These are phyloP conservation scores for Lichenostomus cassidix DNA, from an alignment of 2,113 vertebrate genomes.

Conservation along the genomic window DNA sequence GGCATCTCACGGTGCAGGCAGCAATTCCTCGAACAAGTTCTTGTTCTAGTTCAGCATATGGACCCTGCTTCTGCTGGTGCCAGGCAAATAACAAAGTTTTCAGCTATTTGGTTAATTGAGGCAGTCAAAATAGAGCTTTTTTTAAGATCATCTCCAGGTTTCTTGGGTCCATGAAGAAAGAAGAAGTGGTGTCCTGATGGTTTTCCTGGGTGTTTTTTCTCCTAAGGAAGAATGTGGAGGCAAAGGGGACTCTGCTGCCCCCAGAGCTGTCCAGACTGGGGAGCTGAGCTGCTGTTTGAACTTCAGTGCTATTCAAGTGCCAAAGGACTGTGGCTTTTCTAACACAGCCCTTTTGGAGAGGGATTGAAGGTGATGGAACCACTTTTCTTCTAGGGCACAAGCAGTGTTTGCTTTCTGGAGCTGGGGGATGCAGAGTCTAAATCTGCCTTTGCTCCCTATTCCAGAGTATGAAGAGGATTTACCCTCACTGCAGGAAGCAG, in stretches of 20 bases:
- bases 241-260: not conserved
- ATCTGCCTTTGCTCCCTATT: not conserved
- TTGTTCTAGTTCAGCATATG: conserved; percentile 58
- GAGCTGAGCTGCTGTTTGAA: not conserved
- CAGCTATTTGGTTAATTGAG: conserved; percentile 27
- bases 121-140: not conserved
- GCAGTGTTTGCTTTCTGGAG: not conserved
- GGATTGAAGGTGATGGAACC: not conserved
- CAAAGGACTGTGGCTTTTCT: not conserved
- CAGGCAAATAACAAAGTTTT: conserved; percentile 56
- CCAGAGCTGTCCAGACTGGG: not conserved
- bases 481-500: not conserved
- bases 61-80: conserved; percentile 21
- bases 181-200: not conserved
- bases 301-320: not conserved
- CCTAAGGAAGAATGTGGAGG: rapidly evolving
- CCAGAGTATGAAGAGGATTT: not conserved
- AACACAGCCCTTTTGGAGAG: not conserved
- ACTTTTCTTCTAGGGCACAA: not conserved
- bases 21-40: conserved; percentile 39
- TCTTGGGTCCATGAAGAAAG: not conserved
- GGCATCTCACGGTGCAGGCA: conserved; percentile 29
- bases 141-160: not conserved
- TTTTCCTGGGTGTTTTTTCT: not conserved
- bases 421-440: not conserved